phyloP scores from a whole-genome alignment of 2,797 vertebrate genomes.

The Phoebastria nigripes region DNA sequence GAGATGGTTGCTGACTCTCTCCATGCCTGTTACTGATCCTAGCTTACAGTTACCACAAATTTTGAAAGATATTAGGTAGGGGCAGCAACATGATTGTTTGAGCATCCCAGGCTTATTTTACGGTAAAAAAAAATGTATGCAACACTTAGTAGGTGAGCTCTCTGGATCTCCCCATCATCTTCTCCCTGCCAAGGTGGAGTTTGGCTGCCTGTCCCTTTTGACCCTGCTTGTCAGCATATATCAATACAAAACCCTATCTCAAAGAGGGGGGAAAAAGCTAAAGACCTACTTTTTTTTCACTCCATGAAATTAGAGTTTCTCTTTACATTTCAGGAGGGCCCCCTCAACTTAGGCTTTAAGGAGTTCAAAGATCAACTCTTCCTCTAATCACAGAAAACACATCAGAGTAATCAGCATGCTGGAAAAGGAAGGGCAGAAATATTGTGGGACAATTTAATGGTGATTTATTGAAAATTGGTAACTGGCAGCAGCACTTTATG shows the following conservation, averaged over 20 bases:
- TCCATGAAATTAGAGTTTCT: not conserved
- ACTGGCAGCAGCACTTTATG: conserved; percentile 20
- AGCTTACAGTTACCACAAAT: not conserved
- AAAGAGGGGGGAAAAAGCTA: not conserved
- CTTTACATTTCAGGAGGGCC: not conserved
- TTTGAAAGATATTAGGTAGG: not conserved
- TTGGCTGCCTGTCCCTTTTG: not conserved
- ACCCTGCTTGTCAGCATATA: not conserved
- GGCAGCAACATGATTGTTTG: not conserved
- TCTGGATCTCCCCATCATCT: not conserved
- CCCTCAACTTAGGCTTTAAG: not conserved
- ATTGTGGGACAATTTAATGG: conserved; percentile 52
- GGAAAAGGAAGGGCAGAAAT: conserved; percentile 31
- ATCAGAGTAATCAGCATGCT: conserved; percentile 22
- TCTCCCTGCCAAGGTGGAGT: not conserved
- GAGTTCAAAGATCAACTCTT: conserved; percentile 23
- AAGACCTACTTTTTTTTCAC: not conserved
- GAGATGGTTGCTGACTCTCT: not conserved
- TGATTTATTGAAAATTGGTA: conserved; percentile 57
- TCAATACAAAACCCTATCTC: not conserved
- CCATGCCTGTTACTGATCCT: not conserved
- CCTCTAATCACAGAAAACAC: conserved; percentile 32
- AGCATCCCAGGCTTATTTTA: not conserved
- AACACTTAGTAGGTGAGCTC: not conserved
- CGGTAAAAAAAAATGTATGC: fast-evolving